Evolutionary conservation across 2,888 invertebrate genomes (phyloP).

Genomic region (Spatulosminthurus flaviceps): DNA sequence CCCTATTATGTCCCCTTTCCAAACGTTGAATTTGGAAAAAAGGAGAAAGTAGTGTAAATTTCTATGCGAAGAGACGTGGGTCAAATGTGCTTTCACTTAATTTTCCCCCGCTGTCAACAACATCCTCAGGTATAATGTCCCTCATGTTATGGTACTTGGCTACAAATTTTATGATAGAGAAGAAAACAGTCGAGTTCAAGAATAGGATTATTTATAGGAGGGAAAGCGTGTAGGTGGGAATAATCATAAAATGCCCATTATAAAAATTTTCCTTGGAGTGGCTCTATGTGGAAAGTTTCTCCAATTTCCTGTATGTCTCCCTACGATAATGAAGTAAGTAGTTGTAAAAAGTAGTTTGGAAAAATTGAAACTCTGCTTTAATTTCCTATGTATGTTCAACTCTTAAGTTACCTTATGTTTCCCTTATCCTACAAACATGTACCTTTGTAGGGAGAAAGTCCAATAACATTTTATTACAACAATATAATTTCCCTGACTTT

Average conservation of each 20-base stretch:
- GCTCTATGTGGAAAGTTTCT: no score
- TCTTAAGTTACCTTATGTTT: neutral
- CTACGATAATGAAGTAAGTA: neutral
- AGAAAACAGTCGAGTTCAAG: neutral
- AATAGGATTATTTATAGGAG: neutral
- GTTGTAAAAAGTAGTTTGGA: neutral
- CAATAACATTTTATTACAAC: neutral
- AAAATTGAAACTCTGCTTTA: neutral
- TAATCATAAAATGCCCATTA: conserved; percentile 7
- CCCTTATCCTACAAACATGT: neutral
- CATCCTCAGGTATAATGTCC: neutral
- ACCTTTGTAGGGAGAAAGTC: no score
- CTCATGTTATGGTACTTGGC: conserved; percentile 10
- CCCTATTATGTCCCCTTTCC: no score
- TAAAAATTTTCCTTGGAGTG: neutral
- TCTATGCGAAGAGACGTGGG: neutral
- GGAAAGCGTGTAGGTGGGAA: no score
- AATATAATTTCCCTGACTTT: neutral
- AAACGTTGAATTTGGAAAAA: no score
- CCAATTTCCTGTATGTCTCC: no score
- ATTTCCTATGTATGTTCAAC: neutral
- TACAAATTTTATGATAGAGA: conserved; percentile 5
- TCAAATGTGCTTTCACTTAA: conserved; percentile 3
- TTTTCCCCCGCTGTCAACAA: neutral
- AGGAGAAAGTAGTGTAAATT: neutral